phyloP scores from a whole-genome alignment of 2,797 vertebrate species.

The Pagetopsis macropterus region DNA sequence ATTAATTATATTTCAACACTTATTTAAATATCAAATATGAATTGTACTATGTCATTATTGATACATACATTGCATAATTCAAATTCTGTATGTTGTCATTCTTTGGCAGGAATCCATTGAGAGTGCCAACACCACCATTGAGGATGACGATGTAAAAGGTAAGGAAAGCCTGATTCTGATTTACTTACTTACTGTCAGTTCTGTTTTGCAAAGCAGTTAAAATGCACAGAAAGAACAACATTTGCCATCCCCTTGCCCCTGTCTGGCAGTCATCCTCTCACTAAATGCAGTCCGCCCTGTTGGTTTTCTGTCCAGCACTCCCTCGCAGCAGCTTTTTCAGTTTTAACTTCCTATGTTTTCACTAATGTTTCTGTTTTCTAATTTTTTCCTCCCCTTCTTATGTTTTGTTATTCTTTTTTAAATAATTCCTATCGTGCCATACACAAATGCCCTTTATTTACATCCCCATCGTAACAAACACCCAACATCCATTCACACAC shows the following conservation, averaged over 20 bases:
- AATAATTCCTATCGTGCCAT: slow-evolving; percentile 25
- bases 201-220: slow-evolving; percentile 20
- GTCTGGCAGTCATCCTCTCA: slow-evolving; percentile 11
- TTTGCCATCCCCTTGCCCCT: background rate
- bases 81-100: slow-evolving; percentile 33
- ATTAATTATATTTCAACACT: background rate
- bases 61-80: background rate
- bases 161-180: slow-evolving; percentile 32
- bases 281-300: slow-evolving; percentile 25
- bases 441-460: slow-evolving; percentile 31
- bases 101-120: slow-evolving; percentile 91
- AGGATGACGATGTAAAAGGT: slow-evolving; percentile 98
- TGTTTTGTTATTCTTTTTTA: slow-evolving; percentile 35
- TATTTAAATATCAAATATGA: background rate
- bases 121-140: slow-evolving; percentile 96
- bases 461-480: slow-evolving; percentile 18
- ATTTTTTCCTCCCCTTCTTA: slow-evolving; percentile 34
- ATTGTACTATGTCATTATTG: background rate
- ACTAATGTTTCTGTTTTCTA: slow-evolving; percentile 24
- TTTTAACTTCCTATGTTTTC: slow-evolving; percentile 23
- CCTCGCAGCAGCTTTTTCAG: slow-evolving; percentile 5
- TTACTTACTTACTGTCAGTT: slow-evolving; percentile 5
- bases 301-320: slow-evolving; percentile 26
- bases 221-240: slow-evolving; percentile 3
- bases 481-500: slow-evolving; percentile 28